Evolutionary conservation across 1,140 invertebrate species (phyloP).

Genomic region (Eciton burchellii): DNA sequence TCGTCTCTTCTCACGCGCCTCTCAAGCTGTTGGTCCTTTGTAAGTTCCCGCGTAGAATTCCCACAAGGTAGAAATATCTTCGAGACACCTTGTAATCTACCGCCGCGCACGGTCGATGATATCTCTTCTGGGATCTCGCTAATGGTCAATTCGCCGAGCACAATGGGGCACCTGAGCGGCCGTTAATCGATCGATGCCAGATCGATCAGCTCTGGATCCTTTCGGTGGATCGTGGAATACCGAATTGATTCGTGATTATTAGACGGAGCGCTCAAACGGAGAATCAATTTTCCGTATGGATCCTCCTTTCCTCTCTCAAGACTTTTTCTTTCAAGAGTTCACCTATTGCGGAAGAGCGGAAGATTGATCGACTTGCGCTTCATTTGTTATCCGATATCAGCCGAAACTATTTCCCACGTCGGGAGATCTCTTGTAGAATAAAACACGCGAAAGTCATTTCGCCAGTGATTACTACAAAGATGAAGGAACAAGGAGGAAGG

Average conservation of each 20-base stretch:
- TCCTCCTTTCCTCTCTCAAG: background rate
- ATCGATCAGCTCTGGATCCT: slow-evolving; percentile 6
- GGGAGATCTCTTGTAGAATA: background rate
- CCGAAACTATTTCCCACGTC: background rate
- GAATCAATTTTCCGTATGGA: slow-evolving; percentile 60
- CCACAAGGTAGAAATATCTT: slow-evolving; percentile 1
- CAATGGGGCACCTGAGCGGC: background rate
- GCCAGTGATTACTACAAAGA: background rate
- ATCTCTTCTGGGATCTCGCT: slow-evolving; percentile 24
- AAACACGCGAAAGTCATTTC: background rate
- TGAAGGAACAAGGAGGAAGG: background rate
- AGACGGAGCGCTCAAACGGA: slow-evolving; percentile 28
- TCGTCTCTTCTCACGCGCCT: background rate
- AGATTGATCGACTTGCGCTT: slow-evolving; percentile 59
- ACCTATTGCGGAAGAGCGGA: background rate
- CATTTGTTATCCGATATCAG: slow-evolving; percentile 34
- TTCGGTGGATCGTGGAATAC: slow-evolving; percentile 26
- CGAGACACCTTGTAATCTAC: slow-evolving; percentile 21
- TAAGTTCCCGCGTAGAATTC: slow-evolving; percentile 17
- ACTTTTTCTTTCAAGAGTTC: slow-evolving; percentile 7
- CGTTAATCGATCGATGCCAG: slow-evolving; percentile 53
- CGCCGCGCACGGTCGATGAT: slow-evolving; percentile 24
- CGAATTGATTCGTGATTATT: slow-evolving; percentile 40
- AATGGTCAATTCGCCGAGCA: slow-evolving; percentile 28
- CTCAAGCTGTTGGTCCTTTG: background rate